A percentile compares a stretch with the other conserved stretches of the same genome.
Conservation (phyloP, 2,888 invertebrate genomes). For the Polylopha cassiicola region DNA sequence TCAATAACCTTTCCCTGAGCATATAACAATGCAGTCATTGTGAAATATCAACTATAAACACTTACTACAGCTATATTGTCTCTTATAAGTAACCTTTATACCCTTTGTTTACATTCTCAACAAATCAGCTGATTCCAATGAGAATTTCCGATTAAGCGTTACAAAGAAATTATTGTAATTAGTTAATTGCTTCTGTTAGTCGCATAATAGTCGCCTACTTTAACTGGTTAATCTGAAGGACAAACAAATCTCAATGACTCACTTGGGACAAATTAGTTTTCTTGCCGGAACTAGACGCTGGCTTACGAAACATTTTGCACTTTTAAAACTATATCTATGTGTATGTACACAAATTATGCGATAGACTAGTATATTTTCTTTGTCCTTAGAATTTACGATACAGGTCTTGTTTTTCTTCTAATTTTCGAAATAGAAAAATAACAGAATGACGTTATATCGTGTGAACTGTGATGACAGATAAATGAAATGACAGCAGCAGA, state of each 20-base stretch:
- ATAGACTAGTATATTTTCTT: conserved; percentile 3
- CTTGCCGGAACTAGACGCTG: conserved; percentile 44
- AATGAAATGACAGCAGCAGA: neutral
- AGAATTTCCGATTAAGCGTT: no score
- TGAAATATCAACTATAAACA: conserved; percentile 2
- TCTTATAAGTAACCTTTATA: no score
- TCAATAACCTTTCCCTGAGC: conserved; percentile 1
- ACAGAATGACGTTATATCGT: conserved; percentile 10
- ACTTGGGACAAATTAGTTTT: conserved; percentile 68
- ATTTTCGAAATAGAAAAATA: conserved; percentile 18
- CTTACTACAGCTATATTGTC: no score
- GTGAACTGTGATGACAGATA: conserved; percentile 8
- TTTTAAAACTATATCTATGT: conserved; percentile 1
- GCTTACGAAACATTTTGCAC: conserved; percentile 53
- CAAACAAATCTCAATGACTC: conserved; percentile 62
- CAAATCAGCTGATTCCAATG: no score
- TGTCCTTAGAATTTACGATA: conserved; percentile 10
- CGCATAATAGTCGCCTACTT: conserved; percentile 8
- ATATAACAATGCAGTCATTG: conserved; percentile 13
- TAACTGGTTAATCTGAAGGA: conserved; percentile 25
- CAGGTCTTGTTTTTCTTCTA: conserved; percentile 14
- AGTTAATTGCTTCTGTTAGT: no score
- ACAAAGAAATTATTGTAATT: no score
- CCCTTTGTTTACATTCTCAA: no score
- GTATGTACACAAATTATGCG: neutral